Evolutionary conservation across 2,888 invertebrate genomes (phyloP), one percentile per base, ranked within the genome.

Genomic region (Nomada fucata): DNA sequence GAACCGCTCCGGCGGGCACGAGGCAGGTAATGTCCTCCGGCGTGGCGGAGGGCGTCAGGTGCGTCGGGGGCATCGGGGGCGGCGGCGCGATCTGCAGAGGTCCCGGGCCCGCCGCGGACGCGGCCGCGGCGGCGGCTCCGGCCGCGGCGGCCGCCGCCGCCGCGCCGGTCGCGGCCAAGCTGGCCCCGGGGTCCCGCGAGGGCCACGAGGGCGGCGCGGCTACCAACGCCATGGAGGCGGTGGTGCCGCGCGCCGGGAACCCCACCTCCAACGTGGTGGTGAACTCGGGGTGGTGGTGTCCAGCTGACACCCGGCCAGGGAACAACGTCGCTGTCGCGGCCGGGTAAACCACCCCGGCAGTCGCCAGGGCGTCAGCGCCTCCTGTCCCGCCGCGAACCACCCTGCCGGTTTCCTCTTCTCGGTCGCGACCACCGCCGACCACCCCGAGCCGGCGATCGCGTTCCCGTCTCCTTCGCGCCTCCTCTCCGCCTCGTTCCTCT

Each of bases 11-110:
- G 84, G 91, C 85, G 78, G 92, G 92, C 57, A 92, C 92, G 78
- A 93, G 89, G 82, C 92, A 91, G 79, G 92, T 92, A 79, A 95
- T 95, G 94, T 91, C 95, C 94, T 95, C 95, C 94, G 95, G 95
- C 93, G 95, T 95, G 92, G 93, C 95, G 94, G 95, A 95, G 94
- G 95, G 95, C 94, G 94, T 91, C 23, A 92, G 89, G 88, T 91
- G 92, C 23, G 91, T 89, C 80, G 92, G 91, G 74, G 92, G 92
- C 91, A 92, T 92, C 71, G 92, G 89, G 60, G 90, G 90, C 73
- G 92, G 91, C 61, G 92, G 91, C 68, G 94, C 95, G 94, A 95
- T 95, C 87, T 95, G 95, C 92, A 95, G 94, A 93, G 95, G 94
- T 92, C 95, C 95, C 95, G 76, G 89, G 1, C 79, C 81, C 15